A percentile compares a stretch with the other conserved stretches of the same genome.
Evolutionary conservation across 2,797 vertebrate species (phyloP).

Genomic region (Falco biarmicus): DNA sequence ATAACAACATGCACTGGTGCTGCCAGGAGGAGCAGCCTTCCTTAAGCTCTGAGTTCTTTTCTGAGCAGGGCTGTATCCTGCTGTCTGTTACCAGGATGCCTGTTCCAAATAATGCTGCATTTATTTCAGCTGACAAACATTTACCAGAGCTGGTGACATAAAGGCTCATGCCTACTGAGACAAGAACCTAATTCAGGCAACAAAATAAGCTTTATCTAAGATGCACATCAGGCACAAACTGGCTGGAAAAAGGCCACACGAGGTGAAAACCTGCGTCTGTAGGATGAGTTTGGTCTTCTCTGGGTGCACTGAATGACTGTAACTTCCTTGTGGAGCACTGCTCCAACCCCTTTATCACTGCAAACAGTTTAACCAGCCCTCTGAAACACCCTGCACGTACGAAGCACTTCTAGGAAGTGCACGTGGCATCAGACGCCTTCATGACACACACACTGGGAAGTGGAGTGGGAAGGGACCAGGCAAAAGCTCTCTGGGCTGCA

Average conservation of each 20-base stretch:
- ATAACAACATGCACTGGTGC: background rate
- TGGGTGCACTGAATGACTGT: background rate
- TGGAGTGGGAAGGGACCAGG: background rate
- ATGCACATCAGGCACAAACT: background rate
- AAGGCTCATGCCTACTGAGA: background rate
- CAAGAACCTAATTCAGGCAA: background rate
- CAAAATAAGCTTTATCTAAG: background rate
- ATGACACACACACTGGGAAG: background rate
- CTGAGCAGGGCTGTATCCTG: background rate
- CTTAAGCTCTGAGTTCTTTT: background rate
- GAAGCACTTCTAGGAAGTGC: background rate
- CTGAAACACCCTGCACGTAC: background rate
- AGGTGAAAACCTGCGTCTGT: background rate
- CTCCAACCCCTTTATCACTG: background rate
- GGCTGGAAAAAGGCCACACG: background rate
- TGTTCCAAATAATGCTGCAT: background rate
- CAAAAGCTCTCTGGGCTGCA: background rate
- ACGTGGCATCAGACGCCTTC: background rate
- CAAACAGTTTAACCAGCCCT: background rate
- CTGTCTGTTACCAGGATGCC: background rate
- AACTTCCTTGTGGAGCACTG: background rate
- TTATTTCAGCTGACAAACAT: conserved; percentile 13
- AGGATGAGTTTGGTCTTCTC: background rate
- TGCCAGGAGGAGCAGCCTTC: background rate
- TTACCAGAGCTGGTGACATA: background rate